phyloP scores from a whole-genome alignment of 2,888 invertebrate species.

The Cantharis flavilabris region DNA sequence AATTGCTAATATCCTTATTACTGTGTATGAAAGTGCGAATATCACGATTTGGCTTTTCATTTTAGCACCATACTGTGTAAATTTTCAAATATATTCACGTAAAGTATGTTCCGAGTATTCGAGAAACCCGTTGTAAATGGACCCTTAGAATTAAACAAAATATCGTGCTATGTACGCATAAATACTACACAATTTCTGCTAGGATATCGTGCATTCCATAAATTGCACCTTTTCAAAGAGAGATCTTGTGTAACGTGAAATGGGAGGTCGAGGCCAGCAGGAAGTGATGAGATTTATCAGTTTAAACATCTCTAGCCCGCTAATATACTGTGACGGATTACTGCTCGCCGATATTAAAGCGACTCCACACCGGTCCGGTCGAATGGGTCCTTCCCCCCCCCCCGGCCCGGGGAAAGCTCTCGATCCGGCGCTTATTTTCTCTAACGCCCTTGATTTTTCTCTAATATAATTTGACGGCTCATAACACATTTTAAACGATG shows the following conservation, averaged over 20 bases:
- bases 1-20: conserved; percentile 23
- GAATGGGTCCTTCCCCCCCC: neutral
- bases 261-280: conserved; percentile 17
- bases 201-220: conserved; percentile 7
- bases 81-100: neutral
- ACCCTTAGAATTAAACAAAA: conserved; percentile 3
- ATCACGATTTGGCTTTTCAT: conserved; percentile 22
- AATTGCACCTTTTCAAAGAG: conserved; percentile 13
- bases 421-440: neutral
- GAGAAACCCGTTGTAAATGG: neutral
- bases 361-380: neutral
- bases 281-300: conserved; percentile 11
- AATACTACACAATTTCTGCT: conserved; percentile 10
- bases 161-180: neutral
- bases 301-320: conserved; percentile 14
- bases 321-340: conserved; percentile 12
- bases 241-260: conserved; percentile 8
- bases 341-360: neutral
- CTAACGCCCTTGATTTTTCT: neutral
- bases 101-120: neutral
- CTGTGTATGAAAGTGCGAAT: conserved; percentile 25
- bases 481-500: neutral
- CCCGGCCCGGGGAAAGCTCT: conserved; percentile 1
- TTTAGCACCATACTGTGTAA: conserved; percentile 6
- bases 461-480: neutral